These are phyloP conservation scores for Trichomalopsis sarcophagae DNA, from an alignment of 1,140 invertebrate genomes.

Conservation along the genomic window DNA sequence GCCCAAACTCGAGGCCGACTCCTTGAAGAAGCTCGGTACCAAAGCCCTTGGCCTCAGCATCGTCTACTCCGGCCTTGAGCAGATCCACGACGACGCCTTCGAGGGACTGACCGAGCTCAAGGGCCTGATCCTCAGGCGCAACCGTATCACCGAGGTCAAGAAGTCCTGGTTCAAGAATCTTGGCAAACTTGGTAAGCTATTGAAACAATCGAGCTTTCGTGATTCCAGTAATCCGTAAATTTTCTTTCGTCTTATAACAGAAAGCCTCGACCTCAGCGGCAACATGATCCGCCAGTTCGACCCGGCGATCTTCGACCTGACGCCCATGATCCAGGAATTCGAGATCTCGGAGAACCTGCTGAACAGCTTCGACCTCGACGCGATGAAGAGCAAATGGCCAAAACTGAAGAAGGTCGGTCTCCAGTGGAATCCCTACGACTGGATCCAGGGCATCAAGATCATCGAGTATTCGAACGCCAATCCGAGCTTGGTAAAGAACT, in stretches of 20 bases:
- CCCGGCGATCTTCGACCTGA: conserved; percentile 39
- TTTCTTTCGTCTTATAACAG: background rate
- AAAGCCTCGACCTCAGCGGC: conserved; percentile 45
- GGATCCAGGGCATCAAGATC: conserved; percentile 30
- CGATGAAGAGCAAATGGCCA: conserved; percentile 45
- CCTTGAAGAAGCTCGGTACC: conserved; percentile 27
- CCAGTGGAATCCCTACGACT: conserved; percentile 47
- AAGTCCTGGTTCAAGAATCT: conserved; percentile 48
- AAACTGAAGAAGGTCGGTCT: conserved; percentile 47
- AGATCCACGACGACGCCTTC: conserved; percentile 35
- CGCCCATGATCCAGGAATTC: conserved; percentile 38
- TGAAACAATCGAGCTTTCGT: background rate
- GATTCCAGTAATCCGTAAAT: background rate
- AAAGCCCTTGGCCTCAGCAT: conserved; percentile 43
- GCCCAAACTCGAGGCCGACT: conserved; percentile 23
- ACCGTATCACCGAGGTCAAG: conserved; percentile 19
- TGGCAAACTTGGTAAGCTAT: conserved; percentile 36
- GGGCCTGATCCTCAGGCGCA: conserved; percentile 33
- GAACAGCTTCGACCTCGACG: conserved; percentile 33
- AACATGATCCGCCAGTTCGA: conserved; percentile 47
- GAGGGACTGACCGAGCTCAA: conserved; percentile 27
- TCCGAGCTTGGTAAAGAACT: conserved; percentile 42
- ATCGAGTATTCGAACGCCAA: conserved; percentile 39
- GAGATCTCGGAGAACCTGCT: conserved; percentile 46
- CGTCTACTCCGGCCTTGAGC: conserved; percentile 25